Conservation (phyloP, 2,797 vertebrate genomes). For the Cyclura pinguis region DNA sequence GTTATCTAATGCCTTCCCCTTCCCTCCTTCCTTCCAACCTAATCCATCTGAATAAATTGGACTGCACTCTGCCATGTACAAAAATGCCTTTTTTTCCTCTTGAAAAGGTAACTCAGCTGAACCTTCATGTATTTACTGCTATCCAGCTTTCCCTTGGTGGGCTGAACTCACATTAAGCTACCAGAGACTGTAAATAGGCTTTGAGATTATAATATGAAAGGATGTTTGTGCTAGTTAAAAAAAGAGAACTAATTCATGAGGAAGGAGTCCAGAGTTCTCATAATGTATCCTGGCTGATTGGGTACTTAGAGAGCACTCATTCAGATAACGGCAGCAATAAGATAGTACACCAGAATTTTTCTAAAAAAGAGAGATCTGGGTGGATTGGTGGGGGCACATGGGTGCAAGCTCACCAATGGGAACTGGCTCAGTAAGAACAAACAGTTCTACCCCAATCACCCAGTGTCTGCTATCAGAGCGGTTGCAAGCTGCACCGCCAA, state of each 20-base stretch:
- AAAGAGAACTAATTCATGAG: not conserved
- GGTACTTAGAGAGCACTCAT: not conserved
- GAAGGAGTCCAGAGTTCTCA: fast-evolving
- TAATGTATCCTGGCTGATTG: not conserved
- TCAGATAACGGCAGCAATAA: conserved; percentile 1
- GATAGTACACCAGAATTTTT: not conserved
- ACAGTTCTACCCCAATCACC: not conserved
- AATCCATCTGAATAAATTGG: not conserved
- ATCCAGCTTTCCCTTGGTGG: conserved; percentile 45
- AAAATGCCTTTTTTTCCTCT: conserved; percentile 47
- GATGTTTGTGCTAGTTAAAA: not conserved
- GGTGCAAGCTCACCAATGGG: not conserved
- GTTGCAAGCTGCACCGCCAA: not conserved
- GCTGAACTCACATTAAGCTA: conserved; percentile 62
- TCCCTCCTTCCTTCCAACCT: not conserved
- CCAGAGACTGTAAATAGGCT: conserved; percentile 2
- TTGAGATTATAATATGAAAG: conserved; percentile 5
- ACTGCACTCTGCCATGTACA: conserved; percentile 18
- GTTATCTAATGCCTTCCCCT: not conserved
- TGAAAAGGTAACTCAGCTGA: conserved; percentile 43
- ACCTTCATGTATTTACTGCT: conserved; percentile 47
- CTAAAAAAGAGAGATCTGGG: too few relatives aligned
- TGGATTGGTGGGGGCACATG: not conserved
- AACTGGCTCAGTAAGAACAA: not conserved
- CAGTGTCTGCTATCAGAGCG: not conserved